Evolutionary conservation across 35 echinoderm and acorn worm species (phyloP), one percentile per base, ranked within the genome.

Genomic region (Patiria miniata): DNA sequence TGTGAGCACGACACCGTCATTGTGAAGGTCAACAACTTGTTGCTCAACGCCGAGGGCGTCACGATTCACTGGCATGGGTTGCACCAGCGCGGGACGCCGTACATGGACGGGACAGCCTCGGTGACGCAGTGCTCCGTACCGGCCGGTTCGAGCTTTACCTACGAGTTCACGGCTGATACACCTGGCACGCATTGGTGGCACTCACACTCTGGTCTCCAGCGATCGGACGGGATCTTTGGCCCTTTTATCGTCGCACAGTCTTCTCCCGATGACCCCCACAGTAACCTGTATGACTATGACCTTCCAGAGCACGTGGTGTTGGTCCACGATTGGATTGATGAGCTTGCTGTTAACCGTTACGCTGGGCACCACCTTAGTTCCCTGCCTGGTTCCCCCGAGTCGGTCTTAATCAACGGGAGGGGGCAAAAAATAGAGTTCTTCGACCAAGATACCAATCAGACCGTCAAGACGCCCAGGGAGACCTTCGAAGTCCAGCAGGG

Each of bases 61-160:
- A 73, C 88, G 7, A 91, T 97, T 6, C 95, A 97, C 52, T 97
- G 95, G 95, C 95, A 97, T 42, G 95, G 91, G 26, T 61, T 91
- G 15, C 91, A 94, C 44, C 85, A 91, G 54, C 83, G 79, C 16
- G 78, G 42, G 1, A 80, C 88, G 14, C 88, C 88, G 7, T 79
- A 84, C 81, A 94, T 94, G 91, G 95, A 94, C 60, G 91, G 95
- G 12, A 81, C 81, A 0, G 28, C 88, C 12, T 88, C 84, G 80
- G 80, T 97, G 18, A 97, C 95, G 18, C 95, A 97, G 60, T 94
- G 95, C 51, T 89, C 88, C 6, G 94, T 94, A 42, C 80, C 84
- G 28, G 69, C 58, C 10, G 88, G 79, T 19, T 60, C 82, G 4
- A 88, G 84, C 40, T 97, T 93, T 56, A 90, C 85, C 19, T 97